Base-by-base conservation (phyloP, 2,888 invertebrate species). In the Aromia moschata region DNA sequence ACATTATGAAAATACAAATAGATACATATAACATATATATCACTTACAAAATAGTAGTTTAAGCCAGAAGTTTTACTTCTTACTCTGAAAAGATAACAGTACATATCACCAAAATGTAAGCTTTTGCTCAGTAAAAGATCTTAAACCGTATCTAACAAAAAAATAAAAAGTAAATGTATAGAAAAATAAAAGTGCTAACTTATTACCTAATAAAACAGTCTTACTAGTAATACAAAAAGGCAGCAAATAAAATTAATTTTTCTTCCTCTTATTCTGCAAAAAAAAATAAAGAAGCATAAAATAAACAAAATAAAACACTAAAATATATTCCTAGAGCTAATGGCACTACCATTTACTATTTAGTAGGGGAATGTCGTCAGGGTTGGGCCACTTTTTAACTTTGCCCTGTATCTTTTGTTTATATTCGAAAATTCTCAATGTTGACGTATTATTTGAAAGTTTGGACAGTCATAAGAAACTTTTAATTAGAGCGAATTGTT, bases 181-280 rank as follows among this genome's bases (percentile, higher is more conserved):
- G 12, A 51, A 57, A 54, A 52, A 41, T 17, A 37, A 45, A 54
- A 45, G 36, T 55, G 56, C 41, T 54, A 20, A 33, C 17, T 33
- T 45, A 45, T 16, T 15, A n/a, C 14, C 25, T 40, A n/a, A 12
- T 12, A 18, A 58, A 43, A 62, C 59, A 59, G 59, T 59, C 59
- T 59, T 45, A 46, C 43, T 16, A 17, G 33, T 41, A 52, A 20
- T 43, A 43, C 11, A 5, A 17, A 55, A 58, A 64, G 52, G 49
- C 38, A 55, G 36, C 41, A n/a, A n/a, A n/a, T 12, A 4, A 18
- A 46, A 59, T 17, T 54, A 41, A 56, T 67, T 58, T 53, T 67
- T 67, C 65, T 67, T 67, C 65, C 64, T 67, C 64, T 67, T 65
- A 44, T 56, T 63, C 67, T 67, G 65, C 33, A 62, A 67, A 60